A percentile compares a stretch with the other conserved stretches of the same genome.
These are phyloP conservation scores for Ophion slaviceki DNA, from an alignment of 2,888 invertebrate species.

Conservation along the genomic window DNA sequence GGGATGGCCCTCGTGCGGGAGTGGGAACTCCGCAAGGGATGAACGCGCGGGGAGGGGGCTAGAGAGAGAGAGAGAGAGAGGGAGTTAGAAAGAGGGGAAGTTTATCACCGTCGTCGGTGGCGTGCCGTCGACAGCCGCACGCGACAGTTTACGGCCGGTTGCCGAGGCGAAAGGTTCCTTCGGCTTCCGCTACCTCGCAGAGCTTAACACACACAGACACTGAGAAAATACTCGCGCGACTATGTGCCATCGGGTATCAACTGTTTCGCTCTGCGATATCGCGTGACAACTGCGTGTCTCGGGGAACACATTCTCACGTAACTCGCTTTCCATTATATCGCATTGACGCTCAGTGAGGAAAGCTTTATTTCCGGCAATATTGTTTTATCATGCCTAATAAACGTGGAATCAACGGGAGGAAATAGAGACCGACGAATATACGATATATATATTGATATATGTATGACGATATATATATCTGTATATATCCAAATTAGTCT, in stretches of 20 bases:
- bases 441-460: not conserved
- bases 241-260: slow-evolving; percentile 18
- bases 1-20: slow-evolving; percentile 38
- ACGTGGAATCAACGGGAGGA: slow-evolving; percentile 2
- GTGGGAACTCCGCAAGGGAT: slow-evolving; percentile 46
- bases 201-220: not conserved
- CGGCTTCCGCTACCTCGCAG: slow-evolving; percentile 28
- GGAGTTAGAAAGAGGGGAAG: slow-evolving; percentile 65
- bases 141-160: slow-evolving; percentile 83
- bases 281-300: slow-evolving; percentile 17
- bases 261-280: slow-evolving; percentile 31
- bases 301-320: slow-evolving; percentile 14
- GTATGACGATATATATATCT: not conserved
- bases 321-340: not conserved
- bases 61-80: slow-evolving; percentile 17
- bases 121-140: slow-evolving; percentile 80
- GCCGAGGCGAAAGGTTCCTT: slow-evolving; percentile 76
- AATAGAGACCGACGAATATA: not conserved
- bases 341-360: slow-evolving; percentile 9
- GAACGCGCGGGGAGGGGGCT: slow-evolving; percentile 5
- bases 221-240: slow-evolving; percentile 17
- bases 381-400: slow-evolving; percentile 16
- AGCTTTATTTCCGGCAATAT: slow-evolving; percentile 19
- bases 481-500: not conserved
- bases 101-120: slow-evolving; percentile 75